Evolutionary conservation across 2,113 vertebrate species (phyloP), one percentile per base, ranked within the genome.

Genomic region (Scomber japonicus): DNA sequence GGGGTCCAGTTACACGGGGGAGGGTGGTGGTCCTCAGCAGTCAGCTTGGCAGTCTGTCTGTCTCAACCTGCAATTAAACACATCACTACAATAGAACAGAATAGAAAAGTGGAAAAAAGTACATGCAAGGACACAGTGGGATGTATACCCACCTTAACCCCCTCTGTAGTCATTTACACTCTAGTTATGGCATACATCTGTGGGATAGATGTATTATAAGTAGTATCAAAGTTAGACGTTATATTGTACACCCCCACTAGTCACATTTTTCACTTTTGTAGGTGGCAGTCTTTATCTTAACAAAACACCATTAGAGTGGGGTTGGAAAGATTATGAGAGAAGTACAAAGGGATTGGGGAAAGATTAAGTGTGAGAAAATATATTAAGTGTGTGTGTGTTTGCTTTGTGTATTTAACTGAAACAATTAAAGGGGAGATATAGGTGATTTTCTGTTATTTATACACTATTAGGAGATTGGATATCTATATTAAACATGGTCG

Each of bases 1-100:
- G 75, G 88, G 87, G 78, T 90, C 88, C 84, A 78, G 90, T 93
- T 92, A 90, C 89, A 64, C 44, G 72, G 71, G 63, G 72, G 64
- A 77, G 84, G 84, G 70, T 44, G 44, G 27, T 56, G 56, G 45
- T 80, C 74, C 65, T 62, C 48, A n/a, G 70, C 63, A 81, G 76
- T 27, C 56, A 49, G 50, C 7, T n/a, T 24, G 60, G 62, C 77
- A 63, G 53, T 68, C 49, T 54, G 48, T 64, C 17, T 69, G 70
- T 71, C 65, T 74, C 9, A 5, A 69, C 11, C 4, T 56, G 44
- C 55, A 51, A 74, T 79, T 46, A 76, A 61, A 55, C 46, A 10
- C 49, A 35, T 16, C 21, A 56, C 14, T 24, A 76, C 50, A 30
- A 56, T 21, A 74, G 31, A 21, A 69, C 16, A 14, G 4, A 67